These are phyloP conservation scores for Nomada fucata DNA, from an alignment of 2,888 invertebrate genomes.

Conservation along the genomic window DNA sequence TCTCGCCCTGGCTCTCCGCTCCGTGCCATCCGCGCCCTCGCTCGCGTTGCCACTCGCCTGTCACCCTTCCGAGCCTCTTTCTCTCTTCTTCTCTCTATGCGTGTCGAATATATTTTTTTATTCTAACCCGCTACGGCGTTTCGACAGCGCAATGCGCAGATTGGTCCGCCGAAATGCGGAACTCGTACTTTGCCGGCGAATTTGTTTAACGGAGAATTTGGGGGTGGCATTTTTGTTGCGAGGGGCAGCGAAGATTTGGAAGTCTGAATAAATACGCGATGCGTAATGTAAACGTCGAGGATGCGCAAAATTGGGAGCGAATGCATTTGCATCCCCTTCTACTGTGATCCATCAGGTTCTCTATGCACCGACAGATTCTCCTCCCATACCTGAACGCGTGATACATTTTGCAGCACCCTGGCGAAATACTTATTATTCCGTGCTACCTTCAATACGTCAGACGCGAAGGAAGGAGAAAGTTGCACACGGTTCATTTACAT, in stretches of 20 bases:
- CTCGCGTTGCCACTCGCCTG: conserved; percentile 53
- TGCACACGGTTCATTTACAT: conserved; percentile 32
- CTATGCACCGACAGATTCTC: neutral
- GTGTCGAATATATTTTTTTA: conserved; percentile 35
- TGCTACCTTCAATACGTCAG: neutral
- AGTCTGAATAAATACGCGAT: too few relatives aligned
- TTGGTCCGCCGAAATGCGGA: neutral
- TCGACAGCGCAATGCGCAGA: conserved; percentile 6
- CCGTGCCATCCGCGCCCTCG: conserved; percentile 62
- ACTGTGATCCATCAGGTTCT: conserved; percentile 13
- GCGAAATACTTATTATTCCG: neutral
- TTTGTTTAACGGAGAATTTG: too few relatives aligned
- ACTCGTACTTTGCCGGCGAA: neutral
- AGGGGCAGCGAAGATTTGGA: too few relatives aligned
- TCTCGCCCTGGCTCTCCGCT: conserved; percentile 59
- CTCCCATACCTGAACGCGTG: neutral
- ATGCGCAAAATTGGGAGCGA: neutral
- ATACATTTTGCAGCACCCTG: neutral
- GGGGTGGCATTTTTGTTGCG: neutral
- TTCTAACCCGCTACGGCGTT: conserved; percentile 64
- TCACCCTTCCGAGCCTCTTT: conserved; percentile 49
- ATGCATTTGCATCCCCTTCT: neutral
- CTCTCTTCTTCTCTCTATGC: conserved; percentile 1
- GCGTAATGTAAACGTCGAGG: too few relatives aligned
- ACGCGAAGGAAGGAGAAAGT: neutral